A percentile compares a stretch with the other conserved stretches of the same genome.
phyloP scores from a whole-genome alignment of 2,888 invertebrate species.

The Agonum fuliginosum region DNA sequence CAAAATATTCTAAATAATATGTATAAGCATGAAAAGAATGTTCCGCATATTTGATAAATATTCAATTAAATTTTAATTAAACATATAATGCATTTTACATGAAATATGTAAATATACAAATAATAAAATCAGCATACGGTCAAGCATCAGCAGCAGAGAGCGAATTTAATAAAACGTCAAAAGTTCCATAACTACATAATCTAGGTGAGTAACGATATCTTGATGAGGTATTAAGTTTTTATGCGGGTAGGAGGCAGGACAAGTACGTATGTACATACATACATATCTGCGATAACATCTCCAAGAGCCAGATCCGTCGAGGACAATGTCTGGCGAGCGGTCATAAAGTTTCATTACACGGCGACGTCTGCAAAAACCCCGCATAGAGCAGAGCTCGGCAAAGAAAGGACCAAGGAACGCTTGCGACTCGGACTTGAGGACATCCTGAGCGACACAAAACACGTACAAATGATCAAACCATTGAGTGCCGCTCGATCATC shows the following conservation, averaged over 20 bases:
- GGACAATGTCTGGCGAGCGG: conserved; percentile 12
- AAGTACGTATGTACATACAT: conserved; percentile 20
- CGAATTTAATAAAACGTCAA: background rate
- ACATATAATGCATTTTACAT: conserved; percentile 11
- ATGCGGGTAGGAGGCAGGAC: conserved; percentile 10
- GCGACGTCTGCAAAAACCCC: conserved; percentile 45
- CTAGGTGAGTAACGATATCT: conserved; percentile 2
- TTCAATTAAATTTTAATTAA: conserved; percentile 44
- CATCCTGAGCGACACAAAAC: conserved; percentile 41
- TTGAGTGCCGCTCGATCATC: conserved; percentile 56
- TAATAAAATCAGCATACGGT: background rate
- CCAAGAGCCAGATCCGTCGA: conserved; percentile 5
- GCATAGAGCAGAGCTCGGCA: background rate
- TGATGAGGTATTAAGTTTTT: conserved; percentile 26
- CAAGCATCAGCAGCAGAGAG: background rate
- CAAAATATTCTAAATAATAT: too few relatives aligned
- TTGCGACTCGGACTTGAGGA: conserved; percentile 13
- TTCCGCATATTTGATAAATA: conserved; percentile 17
- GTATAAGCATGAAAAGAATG: too few relatives aligned
- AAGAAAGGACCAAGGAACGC: conserved; percentile 34
- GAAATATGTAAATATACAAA: conserved; percentile 26
- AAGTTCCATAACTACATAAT: conserved; percentile 14
- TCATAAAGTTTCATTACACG: conserved; percentile 56
- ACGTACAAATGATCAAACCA: conserved; percentile 58
- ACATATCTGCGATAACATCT: background rate